Evolutionary conservation across 2,888 invertebrate genomes (phyloP).

Genomic region (Plemyria rubiginata): DNA sequence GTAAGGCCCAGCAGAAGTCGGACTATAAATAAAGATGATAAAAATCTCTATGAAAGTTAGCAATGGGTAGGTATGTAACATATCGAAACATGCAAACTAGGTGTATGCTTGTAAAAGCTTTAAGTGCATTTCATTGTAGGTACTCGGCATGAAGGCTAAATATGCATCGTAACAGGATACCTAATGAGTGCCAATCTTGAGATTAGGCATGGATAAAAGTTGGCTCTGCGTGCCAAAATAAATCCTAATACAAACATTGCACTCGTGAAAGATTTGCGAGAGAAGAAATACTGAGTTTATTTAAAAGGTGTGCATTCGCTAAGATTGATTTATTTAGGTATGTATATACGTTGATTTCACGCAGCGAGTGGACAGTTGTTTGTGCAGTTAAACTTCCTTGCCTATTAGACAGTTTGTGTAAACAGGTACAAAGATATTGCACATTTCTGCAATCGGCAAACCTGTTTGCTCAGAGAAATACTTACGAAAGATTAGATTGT

Average conservation of each 20-base stretch:
- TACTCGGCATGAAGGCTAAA: background rate
- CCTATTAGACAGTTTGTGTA: constrained; percentile 20
- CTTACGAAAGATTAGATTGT: too few relatives aligned
- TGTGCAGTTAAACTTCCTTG: constrained; percentile 30
- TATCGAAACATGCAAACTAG: too few relatives aligned
- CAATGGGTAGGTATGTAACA: too few relatives aligned
- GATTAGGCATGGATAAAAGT: background rate
- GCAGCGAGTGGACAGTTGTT: constrained; percentile 33
- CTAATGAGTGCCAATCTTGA: background rate
- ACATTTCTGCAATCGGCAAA: too few relatives aligned
- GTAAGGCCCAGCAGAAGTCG: too few relatives aligned
- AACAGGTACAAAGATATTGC: too few relatives aligned
- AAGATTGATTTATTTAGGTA: constrained; percentile 42
- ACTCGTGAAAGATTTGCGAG: constrained; percentile 30
- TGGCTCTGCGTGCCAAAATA: background rate
- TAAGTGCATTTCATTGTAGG: background rate
- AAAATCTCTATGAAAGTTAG: too few relatives aligned
- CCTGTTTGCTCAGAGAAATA: too few relatives aligned
- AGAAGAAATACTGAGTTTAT: constrained; percentile 31
- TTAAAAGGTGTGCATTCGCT: constrained; percentile 30
- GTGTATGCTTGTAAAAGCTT: too few relatives aligned
- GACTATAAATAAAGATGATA: too few relatives aligned
- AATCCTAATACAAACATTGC: constrained; percentile 3
- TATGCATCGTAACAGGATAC: background rate
- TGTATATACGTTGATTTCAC: constrained; percentile 29